Base-by-base conservation (phyloP, 2,888 invertebrate genomes). In the Shargacucullia verbasci region DNA sequence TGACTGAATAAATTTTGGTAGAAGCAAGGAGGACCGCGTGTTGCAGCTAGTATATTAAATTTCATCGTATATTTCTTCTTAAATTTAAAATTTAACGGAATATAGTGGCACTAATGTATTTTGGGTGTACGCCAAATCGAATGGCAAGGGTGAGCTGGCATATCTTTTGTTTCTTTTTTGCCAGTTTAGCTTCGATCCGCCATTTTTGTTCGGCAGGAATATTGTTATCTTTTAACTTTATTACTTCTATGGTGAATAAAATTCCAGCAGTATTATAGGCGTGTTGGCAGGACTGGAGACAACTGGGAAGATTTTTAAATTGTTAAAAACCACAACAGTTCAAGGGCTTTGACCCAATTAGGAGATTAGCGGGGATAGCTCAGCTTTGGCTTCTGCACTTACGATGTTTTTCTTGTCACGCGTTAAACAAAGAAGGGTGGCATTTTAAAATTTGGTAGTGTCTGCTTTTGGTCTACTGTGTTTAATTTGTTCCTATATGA, bases 51-150 rank as follows among this genome's bases (percentile, higher is more conserved):
- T 37, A 35, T 9, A 9, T n/a, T n/a, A n/a, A n/a, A n/a, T 6
- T 43, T 35, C 37, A 43, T 13, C 2, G 14, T 15, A 37, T 53
- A 2, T 40, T 47, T 6, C 10, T 52, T 38, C 15, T 20, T 45
- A 82, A 83, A 81, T 87, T 89, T 87, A 80, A 83, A 87, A 86
- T 80, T 84, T 85, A 83, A 80, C 82, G 76, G 86, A 86, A 87
- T 88, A 88, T 87, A 78, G 74, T 79, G 79, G 79, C 82, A 81
- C 82, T 88, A 89, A 89, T 90, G 86, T 80, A 56, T 44, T 59
- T 84, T 91, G 91, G 91, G 77, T 50, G 25, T 39, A 11, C 37
- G 87, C 90, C 91, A 91, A 89, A 86, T 87, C 80, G 80, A 48
- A 65, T 59, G 55, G 66, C 61, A 49, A 53, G 43, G 45, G 66